These are phyloP conservation scores for Gorilla gorilla DNA, from an alignment of 2,113 vertebrate genomes.

Conservation along the genomic window DNA sequence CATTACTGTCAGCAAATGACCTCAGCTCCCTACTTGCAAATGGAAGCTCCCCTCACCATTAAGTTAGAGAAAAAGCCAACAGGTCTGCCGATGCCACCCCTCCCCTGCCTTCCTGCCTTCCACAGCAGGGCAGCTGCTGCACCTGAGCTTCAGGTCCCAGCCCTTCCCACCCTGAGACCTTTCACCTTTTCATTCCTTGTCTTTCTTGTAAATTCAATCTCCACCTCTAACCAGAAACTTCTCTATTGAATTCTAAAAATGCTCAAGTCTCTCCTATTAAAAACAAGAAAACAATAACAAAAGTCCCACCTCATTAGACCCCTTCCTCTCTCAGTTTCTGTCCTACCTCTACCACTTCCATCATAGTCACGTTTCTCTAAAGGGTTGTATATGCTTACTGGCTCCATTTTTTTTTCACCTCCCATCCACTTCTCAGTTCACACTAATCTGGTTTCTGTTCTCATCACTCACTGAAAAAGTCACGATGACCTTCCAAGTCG, in stretches of 20 bases:
- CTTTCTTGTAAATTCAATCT: not conserved
- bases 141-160: not conserved
- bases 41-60: not conserved
- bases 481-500: not conserved
- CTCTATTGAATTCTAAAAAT: not conserved
- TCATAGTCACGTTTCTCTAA: not conserved
- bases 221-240: not conserved
- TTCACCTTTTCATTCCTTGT: not conserved
- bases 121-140: not conserved
- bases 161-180: not conserved
- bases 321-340: not conserved
- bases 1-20: not conserved
- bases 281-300: not conserved
- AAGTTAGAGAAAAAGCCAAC: accelerated
- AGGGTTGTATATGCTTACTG: too few relatives aligned
- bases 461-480: not conserved
- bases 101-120: too few relatives aligned
- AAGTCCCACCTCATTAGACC: not conserved
- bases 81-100: too few relatives aligned
- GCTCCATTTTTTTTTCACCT: not conserved
- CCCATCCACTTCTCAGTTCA: not conserved
- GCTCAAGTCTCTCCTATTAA: not conserved
- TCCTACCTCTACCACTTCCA: not conserved
- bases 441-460: not conserved
- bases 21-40: not conserved